Base-by-base conservation (phyloP, 2,113 vertebrate species). In the Cairina moschata region DNA sequence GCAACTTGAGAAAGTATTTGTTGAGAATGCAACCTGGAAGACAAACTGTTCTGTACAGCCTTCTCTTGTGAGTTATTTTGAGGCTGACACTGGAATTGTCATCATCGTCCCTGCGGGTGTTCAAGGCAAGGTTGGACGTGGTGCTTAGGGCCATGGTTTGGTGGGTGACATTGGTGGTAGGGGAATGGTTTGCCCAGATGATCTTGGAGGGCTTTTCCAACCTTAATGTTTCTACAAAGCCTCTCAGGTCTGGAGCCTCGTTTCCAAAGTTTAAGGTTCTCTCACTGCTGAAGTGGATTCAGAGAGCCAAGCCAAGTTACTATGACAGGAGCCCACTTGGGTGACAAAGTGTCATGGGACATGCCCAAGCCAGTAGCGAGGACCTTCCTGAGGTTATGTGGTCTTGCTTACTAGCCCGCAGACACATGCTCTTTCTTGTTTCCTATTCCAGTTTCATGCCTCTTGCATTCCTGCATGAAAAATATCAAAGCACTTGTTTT, bases 11-110 rank as follows among this genome's bases (percentile, higher is more conserved):
- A 82, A 82, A 72, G 15, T 16, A 62, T 94, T 95, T 40, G 67
- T 96, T 80, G 50, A 67, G 55, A 86, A 62, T 74, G n/a, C 75
- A 92, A 77, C 65, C 79, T 74, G 60, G 58, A 60, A 69, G 65
- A 75, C 58, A 65, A 18, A 31, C 34, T 69, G 9, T 75, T 86
- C n/a, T 52, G 13, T 67, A 31, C 10, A 54, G 52, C 69, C 34
- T 54, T 77, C 25, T 91, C 72, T 38, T 80, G 18, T n/a, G 46
- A 73, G 17, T 75, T 89, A 36, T 83, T 67, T 87, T 81, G 68
- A 94, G 59, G n/a, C 26, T 32, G 52, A 9, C 32, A 25, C 9
- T 81, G 46, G 38, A 67, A 59, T 76, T 92, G 17, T 7, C 11
- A 48, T 48, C 46, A 48, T 20, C 9, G 2, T 48, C 46, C 10